Base-by-base conservation (phyloP, 2,888 invertebrate species). In the Cerastis leucographa region DNA sequence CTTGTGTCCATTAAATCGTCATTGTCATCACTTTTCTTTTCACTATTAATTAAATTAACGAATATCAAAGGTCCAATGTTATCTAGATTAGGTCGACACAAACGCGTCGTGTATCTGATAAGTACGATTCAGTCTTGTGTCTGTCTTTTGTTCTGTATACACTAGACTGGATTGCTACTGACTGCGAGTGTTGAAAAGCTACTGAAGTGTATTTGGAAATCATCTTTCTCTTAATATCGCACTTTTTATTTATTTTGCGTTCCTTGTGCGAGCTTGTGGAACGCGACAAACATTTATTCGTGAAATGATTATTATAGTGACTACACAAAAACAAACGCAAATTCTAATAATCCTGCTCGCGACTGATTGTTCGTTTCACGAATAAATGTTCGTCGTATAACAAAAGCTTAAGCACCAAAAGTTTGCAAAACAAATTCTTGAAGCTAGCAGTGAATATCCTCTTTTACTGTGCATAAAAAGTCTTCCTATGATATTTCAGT, bases 401-500 rank as follows among this genome's bases (percentile, higher is more conserved):
- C n/a, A 64, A 42, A 42, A 42, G 1, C 22, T 40, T 6, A 14
- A 56, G 12, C 40, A 12, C 1, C 12, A 62, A 14, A 42, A 14
- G 7, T 64, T 64, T n/a, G 12, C n/a, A 64, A 64, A 62, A 12
- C 7, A 12, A 64, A 64, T 64, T 42, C 22, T 40, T 40, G 22
- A 22, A 40, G 40, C 35, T 62, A 29, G 35, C 19, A 29, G 22
- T 6, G 62, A 6, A 40, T 40, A 62, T 11, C 40, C 40, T 62
- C 62, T 40, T 62, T 42, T 17, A n/a, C n/a, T 64, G 14, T n/a
- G 42, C n/a, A 42, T 64, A 42, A 5, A 64, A 42, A 64, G 14
- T 29, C 42, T 56, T 56, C 35, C 25, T 44, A 51, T 65, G 11
- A 22, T 49, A 56, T 49, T 73, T 65, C 25, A 80, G 56, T 35